Base-by-base conservation (phyloP, 2,113 vertebrate species). In the Passer domesticus region DNA sequence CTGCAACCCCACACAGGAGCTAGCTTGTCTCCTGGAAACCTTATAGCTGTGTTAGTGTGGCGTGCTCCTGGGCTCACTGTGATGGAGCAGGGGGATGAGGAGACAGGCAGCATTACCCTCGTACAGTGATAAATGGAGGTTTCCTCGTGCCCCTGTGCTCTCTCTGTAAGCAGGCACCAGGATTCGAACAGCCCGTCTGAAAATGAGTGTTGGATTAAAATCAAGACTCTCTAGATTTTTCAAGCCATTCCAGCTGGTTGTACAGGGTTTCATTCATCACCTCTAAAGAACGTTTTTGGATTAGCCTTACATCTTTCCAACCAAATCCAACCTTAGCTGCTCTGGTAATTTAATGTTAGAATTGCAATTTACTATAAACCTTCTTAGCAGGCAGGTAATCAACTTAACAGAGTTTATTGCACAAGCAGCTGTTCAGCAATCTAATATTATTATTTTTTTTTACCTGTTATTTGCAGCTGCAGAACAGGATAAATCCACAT, bases 381-480 rank as follows among this genome's bases (percentile, higher is more conserved):
- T 86, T 95, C 93, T 96, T 97, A 97, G 95, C 87, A 96, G 90
- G 93, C 85, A 96, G 85, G 95, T 95, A 96, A 96, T 97, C 95
- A 96, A 96, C 95, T 94, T 95, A 96, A 94, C 83, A 4, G 93
- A 94, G 67, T 94, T 95, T 96, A 94, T 94, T 95, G 94, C 85
- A 93, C 95, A 92, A 94, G 91, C 93, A 97, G 85, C 92, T 97
- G 91, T 96, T 95, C 93, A 83, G 87, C 88, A 95, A 94, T 95
- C 92, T 94, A 93, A 88, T 95, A 72, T 80, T 97, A 79, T 95
- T 92, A 82, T 90, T 67, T 87, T 91, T 96, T 95, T 97, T 94
- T 88, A 84, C 89, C 69, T 92, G 90, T 95, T 93, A 93, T 95
- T 95, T 96, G 87, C 91, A 94, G 89, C 87, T 96, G 91, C 92